A percentile compares a stretch with the other conserved stretches of the same genome.
These are phyloP conservation scores for Chiloscyllium plagiosum DNA, from an alignment of 2,113 vertebrate genomes.

Conservation along the genomic window DNA sequence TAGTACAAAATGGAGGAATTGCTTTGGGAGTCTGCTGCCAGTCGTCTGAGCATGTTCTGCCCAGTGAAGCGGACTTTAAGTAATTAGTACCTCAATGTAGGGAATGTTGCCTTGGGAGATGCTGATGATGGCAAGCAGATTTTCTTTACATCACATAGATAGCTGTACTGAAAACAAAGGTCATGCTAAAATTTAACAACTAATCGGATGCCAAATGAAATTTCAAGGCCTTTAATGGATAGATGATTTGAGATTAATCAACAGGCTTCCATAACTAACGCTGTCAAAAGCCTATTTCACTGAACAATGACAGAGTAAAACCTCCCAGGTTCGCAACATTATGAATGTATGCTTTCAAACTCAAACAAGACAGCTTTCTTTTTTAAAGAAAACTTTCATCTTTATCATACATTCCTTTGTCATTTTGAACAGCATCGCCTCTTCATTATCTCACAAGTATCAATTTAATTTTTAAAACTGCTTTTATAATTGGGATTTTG, in stretches of 20 bases:
- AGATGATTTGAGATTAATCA: not conserved
- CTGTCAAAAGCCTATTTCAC: not conserved
- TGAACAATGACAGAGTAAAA: no score
- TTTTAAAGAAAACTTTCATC: not conserved
- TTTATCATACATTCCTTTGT: not conserved
- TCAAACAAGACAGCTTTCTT: not conserved
- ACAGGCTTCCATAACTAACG: not conserved
- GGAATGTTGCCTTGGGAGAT: no score
- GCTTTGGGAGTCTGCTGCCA: no score
- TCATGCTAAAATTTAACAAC: not conserved
- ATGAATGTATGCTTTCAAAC: not conserved
- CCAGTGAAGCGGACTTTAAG: not conserved
- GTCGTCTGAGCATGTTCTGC: no score
- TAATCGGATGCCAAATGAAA: not conserved
- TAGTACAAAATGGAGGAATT: no score
- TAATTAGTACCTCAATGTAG: not conserved
- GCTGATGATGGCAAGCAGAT: not conserved
- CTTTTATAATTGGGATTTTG: not conserved
- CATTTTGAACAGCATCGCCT: not conserved
- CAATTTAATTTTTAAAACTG: not conserved
- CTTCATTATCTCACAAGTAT: not conserved
- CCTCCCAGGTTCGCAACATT: not conserved
- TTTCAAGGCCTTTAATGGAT: not conserved
- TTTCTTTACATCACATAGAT: not conserved
- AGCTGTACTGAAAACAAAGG: not conserved